These are phyloP conservation scores for Drosophila mulleri DNA, from an alignment of 2,888 invertebrate species.

Conservation along the genomic window DNA sequence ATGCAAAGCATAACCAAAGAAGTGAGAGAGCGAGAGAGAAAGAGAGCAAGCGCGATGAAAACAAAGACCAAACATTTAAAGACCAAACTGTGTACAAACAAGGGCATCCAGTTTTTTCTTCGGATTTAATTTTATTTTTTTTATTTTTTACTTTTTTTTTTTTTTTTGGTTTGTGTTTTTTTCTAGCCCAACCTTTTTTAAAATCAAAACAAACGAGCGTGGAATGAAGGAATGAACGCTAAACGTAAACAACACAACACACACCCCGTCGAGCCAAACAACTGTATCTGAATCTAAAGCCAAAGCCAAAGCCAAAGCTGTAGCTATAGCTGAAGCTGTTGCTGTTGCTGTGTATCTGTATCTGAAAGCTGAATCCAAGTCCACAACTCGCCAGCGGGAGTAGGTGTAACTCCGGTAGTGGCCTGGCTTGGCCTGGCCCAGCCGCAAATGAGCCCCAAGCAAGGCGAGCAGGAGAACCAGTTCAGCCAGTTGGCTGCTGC, in stretches of 20 bases:
- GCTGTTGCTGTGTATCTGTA: conserved; percentile 17
- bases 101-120: conserved; percentile 72
- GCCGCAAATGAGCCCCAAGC: conserved; percentile 30
- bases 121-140: conserved; percentile 13
- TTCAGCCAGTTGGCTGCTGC: conserved; percentile 47
- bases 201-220: conserved; percentile 78
- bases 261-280: conserved; percentile 49
- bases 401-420: conserved; percentile 75
- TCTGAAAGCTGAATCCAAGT: conserved; percentile 40
- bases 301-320: neutral
- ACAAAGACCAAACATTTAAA: conserved; percentile 71
- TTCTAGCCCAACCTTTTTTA: conserved; percentile 64
- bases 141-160: neutral
- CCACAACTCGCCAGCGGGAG: conserved; percentile 58
- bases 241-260: conserved; percentile 74
- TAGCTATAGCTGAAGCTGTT: neutral
- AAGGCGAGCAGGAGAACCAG: conserved; percentile 39
- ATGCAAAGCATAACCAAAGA: conserved; percentile 35
- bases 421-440: conserved; percentile 31
- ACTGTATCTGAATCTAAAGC: conserved; percentile 13
- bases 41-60: conserved; percentile 22
- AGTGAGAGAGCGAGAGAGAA: conserved; percentile 15
- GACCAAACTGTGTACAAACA: conserved; percentile 68
- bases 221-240: conserved; percentile 71
- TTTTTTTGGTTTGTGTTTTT: conserved; percentile 17